Evolutionary conservation across 2,888 invertebrate genomes (phyloP).

Genomic region (Orthonychiurus folsomi): DNA sequence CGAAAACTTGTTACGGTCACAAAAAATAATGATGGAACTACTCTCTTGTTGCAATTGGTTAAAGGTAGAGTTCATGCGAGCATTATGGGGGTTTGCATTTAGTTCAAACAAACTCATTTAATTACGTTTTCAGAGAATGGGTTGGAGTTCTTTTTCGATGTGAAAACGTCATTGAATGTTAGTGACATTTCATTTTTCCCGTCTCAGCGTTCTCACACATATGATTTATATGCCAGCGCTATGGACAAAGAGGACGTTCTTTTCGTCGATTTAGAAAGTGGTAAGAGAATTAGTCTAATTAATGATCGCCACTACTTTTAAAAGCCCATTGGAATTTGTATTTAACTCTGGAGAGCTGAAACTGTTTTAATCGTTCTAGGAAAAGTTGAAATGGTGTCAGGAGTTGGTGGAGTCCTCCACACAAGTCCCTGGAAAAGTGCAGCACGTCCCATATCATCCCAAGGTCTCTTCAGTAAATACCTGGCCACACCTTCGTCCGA

Average conservation of each 20-base stretch:
- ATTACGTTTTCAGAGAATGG: constrained; percentile 51
- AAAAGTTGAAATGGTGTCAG: constrained; percentile 67
- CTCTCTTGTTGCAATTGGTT: constrained; percentile 57
- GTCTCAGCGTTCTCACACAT: constrained; percentile 60
- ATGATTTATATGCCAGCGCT: constrained; percentile 63
- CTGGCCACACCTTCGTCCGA: constrained; percentile 63
- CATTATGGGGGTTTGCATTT: background rate
- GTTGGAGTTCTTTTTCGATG: constrained; percentile 60
- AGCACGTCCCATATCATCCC: constrained; percentile 56
- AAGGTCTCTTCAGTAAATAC: constrained; percentile 62
- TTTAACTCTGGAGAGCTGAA: no score
- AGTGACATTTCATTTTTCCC: constrained; percentile 65
- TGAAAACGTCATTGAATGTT: constrained; percentile 63
- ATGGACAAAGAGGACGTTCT: constrained; percentile 63
- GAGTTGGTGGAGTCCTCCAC: constrained; percentile 56
- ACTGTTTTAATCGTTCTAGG: constrained; percentile 46
- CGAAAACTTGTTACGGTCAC: constrained; percentile 60
- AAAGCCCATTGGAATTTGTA: no score
- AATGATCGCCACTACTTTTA: no score
- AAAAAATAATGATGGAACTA: constrained; percentile 51
- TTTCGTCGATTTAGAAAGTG: constrained; percentile 59
- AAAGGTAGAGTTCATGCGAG: constrained; percentile 46
- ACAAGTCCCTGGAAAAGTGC: constrained; percentile 29
- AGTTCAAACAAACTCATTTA: background rate
- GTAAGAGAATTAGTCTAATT: constrained; percentile 42